Percentiles rank a stretch among this genome's conserved stretches.
Evolutionary conservation across 2,113 vertebrate genomes (phyloP).

Genomic region (Salvelinus namaycush): DNA sequence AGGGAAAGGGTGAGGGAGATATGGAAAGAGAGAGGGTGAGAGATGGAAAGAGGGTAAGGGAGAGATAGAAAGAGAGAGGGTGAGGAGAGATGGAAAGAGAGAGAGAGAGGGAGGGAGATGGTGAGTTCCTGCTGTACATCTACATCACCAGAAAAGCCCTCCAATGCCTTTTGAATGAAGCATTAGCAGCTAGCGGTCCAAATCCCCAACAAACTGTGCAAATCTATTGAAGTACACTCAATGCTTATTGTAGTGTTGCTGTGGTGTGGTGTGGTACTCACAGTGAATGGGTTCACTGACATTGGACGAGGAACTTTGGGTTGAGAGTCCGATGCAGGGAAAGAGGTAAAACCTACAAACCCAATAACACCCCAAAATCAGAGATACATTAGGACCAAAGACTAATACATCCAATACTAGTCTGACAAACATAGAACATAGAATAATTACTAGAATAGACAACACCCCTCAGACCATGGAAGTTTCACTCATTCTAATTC

Average conservation of each 20-base stretch:
- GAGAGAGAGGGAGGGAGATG: no score
- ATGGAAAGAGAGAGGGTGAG: no score
- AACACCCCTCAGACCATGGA: no score
- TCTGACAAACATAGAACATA: not conserved
- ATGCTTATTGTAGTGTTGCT: not conserved
- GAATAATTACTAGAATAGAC: no score
- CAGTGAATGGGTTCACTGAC: conserved; percentile 80
- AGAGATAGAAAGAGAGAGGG: no score
- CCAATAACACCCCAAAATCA: not conserved
- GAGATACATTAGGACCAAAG: not conserved
- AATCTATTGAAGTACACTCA: not conserved
- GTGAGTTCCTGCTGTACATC: not conserved
- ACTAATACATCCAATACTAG: not conserved
- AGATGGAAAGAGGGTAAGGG: no score
- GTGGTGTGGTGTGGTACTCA: conserved; percentile 49
- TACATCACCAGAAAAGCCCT: conserved; percentile 8
- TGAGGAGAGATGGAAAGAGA: no score
- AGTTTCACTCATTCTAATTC: no score
- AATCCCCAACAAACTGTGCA: not conserved
- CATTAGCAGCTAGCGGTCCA: no score
- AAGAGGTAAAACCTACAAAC: conserved; percentile 70
- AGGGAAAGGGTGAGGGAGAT: not conserved
- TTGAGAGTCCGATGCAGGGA: conserved; percentile 63
- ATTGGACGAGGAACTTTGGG: conserved; percentile 73
- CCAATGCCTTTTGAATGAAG: not conserved